These are phyloP conservation scores for Montipora sp. DNA, from an alignment of 64 coral and sea anemone species.

Conservation along the genomic window DNA sequence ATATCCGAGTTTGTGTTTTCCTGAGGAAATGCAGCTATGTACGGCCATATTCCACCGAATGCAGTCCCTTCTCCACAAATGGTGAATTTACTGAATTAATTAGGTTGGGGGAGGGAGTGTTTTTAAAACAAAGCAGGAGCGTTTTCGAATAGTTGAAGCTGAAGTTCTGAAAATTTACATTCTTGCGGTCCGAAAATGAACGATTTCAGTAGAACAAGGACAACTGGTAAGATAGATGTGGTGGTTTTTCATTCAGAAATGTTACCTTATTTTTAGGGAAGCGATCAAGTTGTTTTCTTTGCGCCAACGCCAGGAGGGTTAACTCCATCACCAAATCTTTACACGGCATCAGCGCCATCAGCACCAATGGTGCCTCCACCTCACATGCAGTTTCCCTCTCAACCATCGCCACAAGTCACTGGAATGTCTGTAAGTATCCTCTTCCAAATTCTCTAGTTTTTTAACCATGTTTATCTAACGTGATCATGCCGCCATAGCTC, in stretches of 20 bases:
- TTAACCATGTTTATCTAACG: too few relatives aligned
- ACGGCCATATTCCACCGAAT: constrained; percentile 38
- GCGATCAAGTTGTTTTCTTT: constrained; percentile 28
- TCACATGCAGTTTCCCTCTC: constrained; percentile 28
- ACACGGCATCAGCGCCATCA: background rate
- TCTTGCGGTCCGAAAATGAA: background rate
- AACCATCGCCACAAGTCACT: constrained; percentile 15
- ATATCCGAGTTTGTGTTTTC: background rate
- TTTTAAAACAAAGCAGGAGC: too few relatives aligned
- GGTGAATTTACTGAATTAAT: constrained; percentile 12
- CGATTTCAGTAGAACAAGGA: background rate
- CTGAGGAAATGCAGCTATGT: constrained; percentile 11
- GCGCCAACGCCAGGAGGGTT: background rate
- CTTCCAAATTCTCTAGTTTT: background rate
- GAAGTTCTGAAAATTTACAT: background rate
- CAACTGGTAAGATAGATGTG: too few relatives aligned
- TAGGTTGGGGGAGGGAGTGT: too few relatives aligned
- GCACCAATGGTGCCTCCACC: background rate
- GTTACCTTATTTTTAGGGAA: background rate
- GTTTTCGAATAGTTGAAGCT: too few relatives aligned
- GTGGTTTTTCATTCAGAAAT: background rate
- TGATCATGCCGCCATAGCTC: too few relatives aligned
- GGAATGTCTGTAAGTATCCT: constrained; percentile 43
- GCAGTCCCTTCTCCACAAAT: constrained; percentile 21
- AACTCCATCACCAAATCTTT: constrained; percentile 23